These are phyloP conservation scores for Prionace glauca DNA, from an alignment of 2,797 vertebrate genomes.

Conservation along the genomic window DNA sequence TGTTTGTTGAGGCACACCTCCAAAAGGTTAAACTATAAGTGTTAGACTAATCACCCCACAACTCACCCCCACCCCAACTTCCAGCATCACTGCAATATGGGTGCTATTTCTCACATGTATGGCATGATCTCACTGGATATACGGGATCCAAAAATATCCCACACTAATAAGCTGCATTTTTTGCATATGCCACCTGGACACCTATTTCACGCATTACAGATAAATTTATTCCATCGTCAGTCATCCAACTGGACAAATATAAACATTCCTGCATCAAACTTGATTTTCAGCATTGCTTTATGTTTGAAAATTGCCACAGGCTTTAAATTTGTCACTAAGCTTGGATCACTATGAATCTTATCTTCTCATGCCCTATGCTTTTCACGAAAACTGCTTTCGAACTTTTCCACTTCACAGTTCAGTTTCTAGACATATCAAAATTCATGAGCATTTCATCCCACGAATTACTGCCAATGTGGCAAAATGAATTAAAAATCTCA, in stretches of 20 bases:
- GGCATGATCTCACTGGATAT: too few relatives aligned
- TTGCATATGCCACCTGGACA: background rate
- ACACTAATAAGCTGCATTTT: background rate
- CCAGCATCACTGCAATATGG: too few relatives aligned
- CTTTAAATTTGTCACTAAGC: background rate
- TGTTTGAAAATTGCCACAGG: background rate
- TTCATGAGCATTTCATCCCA: background rate
- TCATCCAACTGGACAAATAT: background rate
- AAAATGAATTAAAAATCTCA: too few relatives aligned
- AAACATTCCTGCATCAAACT: background rate
- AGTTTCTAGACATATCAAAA: background rate
- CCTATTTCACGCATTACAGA: background rate
- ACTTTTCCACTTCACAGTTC: background rate
- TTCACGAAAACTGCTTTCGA: background rate
- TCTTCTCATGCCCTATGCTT: background rate
- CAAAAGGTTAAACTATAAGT: too few relatives aligned
- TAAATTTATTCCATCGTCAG: background rate
- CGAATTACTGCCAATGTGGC: background rate
- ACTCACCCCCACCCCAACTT: too few relatives aligned
- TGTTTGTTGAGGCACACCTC: too few relatives aligned
- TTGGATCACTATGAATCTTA: background rate
- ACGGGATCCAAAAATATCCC: background rate
- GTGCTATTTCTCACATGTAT: too few relatives aligned
- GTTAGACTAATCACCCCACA: too few relatives aligned
- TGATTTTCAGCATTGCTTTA: background rate